Evolutionary conservation across 2,888 invertebrate genomes (phyloP).

Genomic region (Drosophila austrosaltans): DNA sequence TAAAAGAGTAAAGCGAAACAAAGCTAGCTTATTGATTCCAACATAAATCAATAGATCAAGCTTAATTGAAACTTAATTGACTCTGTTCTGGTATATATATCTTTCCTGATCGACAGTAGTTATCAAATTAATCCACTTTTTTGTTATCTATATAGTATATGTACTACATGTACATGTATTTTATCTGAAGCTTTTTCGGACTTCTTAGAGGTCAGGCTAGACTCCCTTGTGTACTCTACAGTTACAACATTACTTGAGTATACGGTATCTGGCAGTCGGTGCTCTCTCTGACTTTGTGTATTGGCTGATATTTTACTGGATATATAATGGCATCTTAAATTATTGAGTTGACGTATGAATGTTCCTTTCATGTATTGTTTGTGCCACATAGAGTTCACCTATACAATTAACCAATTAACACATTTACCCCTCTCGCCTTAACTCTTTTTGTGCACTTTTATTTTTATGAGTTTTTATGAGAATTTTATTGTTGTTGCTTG

Average conservation of each 20-base stretch:
- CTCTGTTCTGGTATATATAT: too few relatives aligned
- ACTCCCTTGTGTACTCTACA: too few relatives aligned
- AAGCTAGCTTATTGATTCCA: too few relatives aligned
- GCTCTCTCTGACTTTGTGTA: not conserved
- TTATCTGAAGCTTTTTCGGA: too few relatives aligned
- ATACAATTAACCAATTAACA: constrained; percentile 74
- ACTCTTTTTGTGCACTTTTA: constrained; percentile 26
- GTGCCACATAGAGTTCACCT: constrained; percentile 37
- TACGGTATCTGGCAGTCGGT: not conserved
- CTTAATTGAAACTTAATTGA: too few relatives aligned
- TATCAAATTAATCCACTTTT: too few relatives aligned
- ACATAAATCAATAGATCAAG: too few relatives aligned
- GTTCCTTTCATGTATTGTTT: not conserved
- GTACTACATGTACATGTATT: too few relatives aligned
- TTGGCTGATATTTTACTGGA: not conserved
- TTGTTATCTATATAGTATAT: too few relatives aligned
- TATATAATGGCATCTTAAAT: not conserved
- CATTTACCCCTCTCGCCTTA: constrained; percentile 42
- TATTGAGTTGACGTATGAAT: not conserved
- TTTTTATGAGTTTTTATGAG: constrained; percentile 64
- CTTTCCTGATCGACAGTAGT: too few relatives aligned
- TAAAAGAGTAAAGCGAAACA: not conserved
- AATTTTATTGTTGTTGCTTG: constrained; percentile 65
- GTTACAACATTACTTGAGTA: not conserved
- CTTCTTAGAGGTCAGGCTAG: too few relatives aligned